These are phyloP conservation scores for Hystrix brachyura DNA, from an alignment of 2,113 vertebrate genomes.

Conservation along the genomic window DNA sequence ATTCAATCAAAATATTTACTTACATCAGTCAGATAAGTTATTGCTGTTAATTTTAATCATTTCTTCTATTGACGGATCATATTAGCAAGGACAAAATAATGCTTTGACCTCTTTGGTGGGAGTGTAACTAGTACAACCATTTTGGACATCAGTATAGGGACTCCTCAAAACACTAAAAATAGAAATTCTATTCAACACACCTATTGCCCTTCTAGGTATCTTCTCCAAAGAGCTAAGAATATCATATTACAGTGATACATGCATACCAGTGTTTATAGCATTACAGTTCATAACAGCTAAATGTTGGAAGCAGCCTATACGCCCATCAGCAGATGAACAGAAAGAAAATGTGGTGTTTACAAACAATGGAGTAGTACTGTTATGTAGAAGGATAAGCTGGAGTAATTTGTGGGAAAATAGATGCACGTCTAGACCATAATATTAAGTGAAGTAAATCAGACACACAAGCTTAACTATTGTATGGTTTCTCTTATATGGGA, in stretches of 20 bases:
- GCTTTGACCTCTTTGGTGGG: background rate
- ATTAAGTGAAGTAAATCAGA: background rate
- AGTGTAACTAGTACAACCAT: background rate
- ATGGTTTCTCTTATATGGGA: background rate
- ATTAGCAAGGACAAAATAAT: background rate
- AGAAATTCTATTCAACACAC: background rate
- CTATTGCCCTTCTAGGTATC: background rate
- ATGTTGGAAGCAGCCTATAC: background rate
- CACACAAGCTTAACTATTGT: background rate
- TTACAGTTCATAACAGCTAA: background rate
- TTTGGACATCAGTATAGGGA: background rate
- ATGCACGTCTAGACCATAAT: background rate
- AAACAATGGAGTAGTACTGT: background rate
- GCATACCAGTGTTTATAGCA: no score
- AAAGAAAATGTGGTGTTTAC: background rate
- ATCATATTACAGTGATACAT: background rate
- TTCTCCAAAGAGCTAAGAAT: background rate
- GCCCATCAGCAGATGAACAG: background rate
- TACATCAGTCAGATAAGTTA: background rate
- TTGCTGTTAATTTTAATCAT: background rate
- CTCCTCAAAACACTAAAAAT: background rate
- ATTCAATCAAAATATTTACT: background rate
- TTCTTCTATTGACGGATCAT: background rate
- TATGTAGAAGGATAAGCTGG: background rate
- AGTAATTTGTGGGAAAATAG: background rate